These are phyloP conservation scores for Blastomussa wellsi DNA, from an alignment of 92 coral and sea anemone species.

Conservation along the genomic window DNA sequence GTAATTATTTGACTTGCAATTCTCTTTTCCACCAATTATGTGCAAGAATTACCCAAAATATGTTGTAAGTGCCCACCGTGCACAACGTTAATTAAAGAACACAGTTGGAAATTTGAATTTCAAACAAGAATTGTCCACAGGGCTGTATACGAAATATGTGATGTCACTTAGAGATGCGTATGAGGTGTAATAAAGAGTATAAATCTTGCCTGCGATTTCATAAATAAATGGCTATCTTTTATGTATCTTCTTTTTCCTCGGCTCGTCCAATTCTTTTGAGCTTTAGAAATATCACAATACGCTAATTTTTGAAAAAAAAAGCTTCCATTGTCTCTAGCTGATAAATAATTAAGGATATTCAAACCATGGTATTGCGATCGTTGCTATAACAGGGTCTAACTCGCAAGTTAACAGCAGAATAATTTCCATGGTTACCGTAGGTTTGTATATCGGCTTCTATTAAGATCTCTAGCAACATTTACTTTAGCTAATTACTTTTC, in stretches of 20 bases:
- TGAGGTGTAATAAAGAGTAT: neutral
- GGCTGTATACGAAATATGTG: neutral
- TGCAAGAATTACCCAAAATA: slow-evolving; percentile 9
- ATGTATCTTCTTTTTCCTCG: neutral
- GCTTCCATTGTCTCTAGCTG: neutral
- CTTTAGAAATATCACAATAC: neutral
- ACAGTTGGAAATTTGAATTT: slow-evolving; percentile 26
- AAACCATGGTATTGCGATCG: slow-evolving; percentile 1
- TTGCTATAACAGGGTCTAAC: slow-evolving; percentile 20
- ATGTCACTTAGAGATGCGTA: neutral
- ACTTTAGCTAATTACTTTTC: neutral
- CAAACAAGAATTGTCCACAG: neutral
- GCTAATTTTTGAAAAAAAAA: neutral
- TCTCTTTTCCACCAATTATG: slow-evolving; percentile 16
- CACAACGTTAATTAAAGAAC: slow-evolving; percentile 22
- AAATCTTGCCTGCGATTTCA: slow-evolving; percentile 1
- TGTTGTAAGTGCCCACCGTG: slow-evolving; percentile 14
- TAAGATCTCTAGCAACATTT: neutral
- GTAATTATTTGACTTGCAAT: neutral
- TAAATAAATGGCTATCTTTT: neutral
- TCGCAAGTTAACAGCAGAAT: neutral
- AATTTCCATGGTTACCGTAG: slow-evolving; percentile 4
- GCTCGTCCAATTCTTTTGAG: neutral
- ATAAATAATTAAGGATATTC: slow-evolving; percentile 32
- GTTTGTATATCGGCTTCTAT: neutral